These are phyloP conservation scores for Mesochorus sp. DNA, from an alignment of 2,888 invertebrate species.

Conservation along the genomic window DNA sequence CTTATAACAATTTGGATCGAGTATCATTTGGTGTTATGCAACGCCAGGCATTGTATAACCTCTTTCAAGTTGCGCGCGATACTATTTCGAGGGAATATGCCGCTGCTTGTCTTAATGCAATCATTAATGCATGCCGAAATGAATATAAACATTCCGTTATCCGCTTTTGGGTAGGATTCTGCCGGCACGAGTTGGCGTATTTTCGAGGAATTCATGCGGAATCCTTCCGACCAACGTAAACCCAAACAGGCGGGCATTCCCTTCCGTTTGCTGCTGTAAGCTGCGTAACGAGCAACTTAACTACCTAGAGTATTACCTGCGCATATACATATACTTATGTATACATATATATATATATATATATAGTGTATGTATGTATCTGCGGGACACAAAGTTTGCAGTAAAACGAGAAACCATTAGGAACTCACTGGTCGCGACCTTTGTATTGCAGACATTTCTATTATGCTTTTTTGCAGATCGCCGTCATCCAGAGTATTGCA, in stretches of 20 bases:
- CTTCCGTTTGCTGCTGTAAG: constrained; percentile 18
- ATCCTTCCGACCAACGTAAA: constrained; percentile 1
- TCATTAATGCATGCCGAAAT: constrained; percentile 75
- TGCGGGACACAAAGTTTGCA: neutral
- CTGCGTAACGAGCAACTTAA: constrained; percentile 32
- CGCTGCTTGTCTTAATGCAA: constrained; percentile 69
- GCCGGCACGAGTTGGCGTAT: neutral
- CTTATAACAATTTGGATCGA: too few relatives aligned
- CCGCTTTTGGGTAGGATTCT: constrained; percentile 65
- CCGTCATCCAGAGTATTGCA: neutral
- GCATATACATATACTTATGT: neutral
- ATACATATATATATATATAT: too few relatives aligned
- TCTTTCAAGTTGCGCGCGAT: neutral
- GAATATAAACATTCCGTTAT: constrained; percentile 77
- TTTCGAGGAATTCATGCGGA: constrained; percentile 20
- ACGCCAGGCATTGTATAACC: constrained; percentile 1
- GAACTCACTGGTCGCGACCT: neutral
- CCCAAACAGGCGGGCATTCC: constrained; percentile 16
- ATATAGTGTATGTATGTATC: too few relatives aligned
- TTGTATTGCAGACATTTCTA: neutral
- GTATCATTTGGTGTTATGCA: too few relatives aligned
- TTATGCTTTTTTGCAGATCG: neutral
- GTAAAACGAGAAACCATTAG: constrained; percentile 1
- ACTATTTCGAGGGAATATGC: neutral
- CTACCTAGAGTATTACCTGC: neutral